Base-by-base conservation (phyloP, 2,888 invertebrate species). In the Platerodrilus igneus region DNA sequence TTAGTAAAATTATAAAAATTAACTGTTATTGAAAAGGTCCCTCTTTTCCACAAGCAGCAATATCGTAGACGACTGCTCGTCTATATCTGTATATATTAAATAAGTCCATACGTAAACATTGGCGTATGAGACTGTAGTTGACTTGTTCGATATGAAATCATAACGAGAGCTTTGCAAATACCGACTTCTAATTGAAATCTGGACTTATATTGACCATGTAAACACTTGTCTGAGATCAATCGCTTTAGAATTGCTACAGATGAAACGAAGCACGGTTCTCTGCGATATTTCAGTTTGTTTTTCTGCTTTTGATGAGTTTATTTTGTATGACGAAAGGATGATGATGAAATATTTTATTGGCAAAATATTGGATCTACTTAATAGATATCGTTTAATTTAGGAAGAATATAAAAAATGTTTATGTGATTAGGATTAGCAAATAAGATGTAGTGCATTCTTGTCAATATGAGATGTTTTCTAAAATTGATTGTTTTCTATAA, bases 121-220 rank as follows among this genome's bases (percentile, higher is more conserved):
- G 43, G 45, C 43, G 44, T 46, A 52, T 49, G 52, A 48, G 48
- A 50, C 47, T 51, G 56, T 55, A 56, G 55, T 57, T 52, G 58
- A 55, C 59, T 63, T 64, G 65, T 64, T 55, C 63, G 65, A 66
- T 67, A 67, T 67, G 66, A 67, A 67, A 67, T 67, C 66, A 66
- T 67, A 67, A 67, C 68, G 66, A 68, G 68, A 63, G 68, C 58
- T 63, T 47, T 52, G 66, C 60, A 68, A 68, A 68, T 67, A 67
- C 59, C 56, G 60, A 55, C 57, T 60, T 62, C 68, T 68, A 68
- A 68, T 68, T 68, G 67, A 68, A 67, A 66, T 65, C 65, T 63
- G 64, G 66, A 57, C 60, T 56, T 55, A 57, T 68, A 64, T 68
- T 68, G 68, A 67, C 67, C 65, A 59, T 64, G 67, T 66, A 67